Evolutionary conservation across 2,888 invertebrate genomes (phyloP).

Genomic region (Villa cingulata): DNA sequence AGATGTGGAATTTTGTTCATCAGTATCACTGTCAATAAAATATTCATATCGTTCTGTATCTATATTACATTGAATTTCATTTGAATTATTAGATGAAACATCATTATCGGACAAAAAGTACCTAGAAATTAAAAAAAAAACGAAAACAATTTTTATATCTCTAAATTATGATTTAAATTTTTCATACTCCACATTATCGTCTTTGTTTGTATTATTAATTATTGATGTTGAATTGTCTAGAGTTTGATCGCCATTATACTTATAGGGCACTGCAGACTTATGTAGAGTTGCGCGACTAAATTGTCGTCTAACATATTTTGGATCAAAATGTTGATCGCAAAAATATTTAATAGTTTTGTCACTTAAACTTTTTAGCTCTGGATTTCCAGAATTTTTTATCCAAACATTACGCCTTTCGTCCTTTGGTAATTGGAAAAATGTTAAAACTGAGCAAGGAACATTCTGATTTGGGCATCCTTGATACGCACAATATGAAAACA

Average conservation of each 20-base stretch:
- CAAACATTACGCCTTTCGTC: conserved; percentile 18
- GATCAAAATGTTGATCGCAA: conserved; percentile 21
- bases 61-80: too few species aligned
- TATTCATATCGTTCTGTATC: too few species aligned
- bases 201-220: too few species aligned
- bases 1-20: too few species aligned
- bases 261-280: conserved; percentile 17
- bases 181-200: too few species aligned
- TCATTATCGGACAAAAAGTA: too few species aligned
- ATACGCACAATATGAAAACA: conserved; percentile 13
- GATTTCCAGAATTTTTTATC: conserved; percentile 23
- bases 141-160: too few species aligned
- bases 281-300: conserved; percentile 18
- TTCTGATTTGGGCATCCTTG: conserved; percentile 12
- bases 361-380: conserved; percentile 11
- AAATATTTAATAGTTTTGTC: conserved; percentile 13
- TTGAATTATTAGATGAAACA: background rate
- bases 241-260: conserved; percentile 2
- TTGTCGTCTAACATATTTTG: conserved; percentile 16
- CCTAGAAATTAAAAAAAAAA: too few species aligned
- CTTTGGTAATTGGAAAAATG: conserved; percentile 19
- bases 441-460: conserved; percentile 11
- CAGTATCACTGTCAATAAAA: too few species aligned
- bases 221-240: too few species aligned
- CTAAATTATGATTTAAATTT: too few species aligned